Percentiles rank a stretch among this genome's conserved stretches.
phyloP scores from a whole-genome alignment of 2,113 vertebrate genomes.

The Pyxicephalus adspersus region DNA sequence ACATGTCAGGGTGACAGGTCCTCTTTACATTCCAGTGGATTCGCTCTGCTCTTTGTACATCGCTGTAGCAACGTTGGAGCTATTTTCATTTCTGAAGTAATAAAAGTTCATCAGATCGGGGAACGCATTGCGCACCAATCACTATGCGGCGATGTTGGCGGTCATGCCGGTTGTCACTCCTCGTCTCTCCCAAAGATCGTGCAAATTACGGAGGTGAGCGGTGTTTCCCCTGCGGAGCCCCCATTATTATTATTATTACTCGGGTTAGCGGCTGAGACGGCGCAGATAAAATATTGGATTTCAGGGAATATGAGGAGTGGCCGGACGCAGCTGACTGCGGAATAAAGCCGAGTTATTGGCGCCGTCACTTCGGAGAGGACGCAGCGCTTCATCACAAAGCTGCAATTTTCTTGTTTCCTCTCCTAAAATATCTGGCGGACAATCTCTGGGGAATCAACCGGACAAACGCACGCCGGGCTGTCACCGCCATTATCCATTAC shows the following conservation, averaged over 20 bases:
- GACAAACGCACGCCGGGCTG: too few relatives aligned
- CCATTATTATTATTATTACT: constrained; percentile 20
- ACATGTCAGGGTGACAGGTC: too few relatives aligned
- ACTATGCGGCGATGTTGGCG: too few relatives aligned
- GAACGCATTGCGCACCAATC: too few relatives aligned
- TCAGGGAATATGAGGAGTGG: neutral
- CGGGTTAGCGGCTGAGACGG: neutral
- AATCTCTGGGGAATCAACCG: neutral
- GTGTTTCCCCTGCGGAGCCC: neutral
- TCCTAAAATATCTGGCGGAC: neutral
- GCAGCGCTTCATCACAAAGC: neutral
- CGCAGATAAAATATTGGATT: constrained; percentile 22
- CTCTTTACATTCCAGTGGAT: too few relatives aligned
- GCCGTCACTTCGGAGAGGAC: neutral
- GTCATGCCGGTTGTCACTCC: too few relatives aligned
- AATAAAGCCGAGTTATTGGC: constrained; percentile 13
- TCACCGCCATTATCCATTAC: too few relatives aligned
- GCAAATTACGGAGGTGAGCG: neutral
- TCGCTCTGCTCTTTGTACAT: too few relatives aligned
- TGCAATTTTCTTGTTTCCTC: neutral
- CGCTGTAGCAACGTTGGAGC: too few relatives aligned
- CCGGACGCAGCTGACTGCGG: constrained; percentile 1
- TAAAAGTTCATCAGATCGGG: too few relatives aligned
- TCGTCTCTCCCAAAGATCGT: neutral
- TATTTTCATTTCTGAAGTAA: too few relatives aligned